Percentiles rank a stretch among this genome's conserved stretches.
Conservation (phyloP, 2,797 vertebrate genomes). For the Acanthurus leucopareius region DNA sequence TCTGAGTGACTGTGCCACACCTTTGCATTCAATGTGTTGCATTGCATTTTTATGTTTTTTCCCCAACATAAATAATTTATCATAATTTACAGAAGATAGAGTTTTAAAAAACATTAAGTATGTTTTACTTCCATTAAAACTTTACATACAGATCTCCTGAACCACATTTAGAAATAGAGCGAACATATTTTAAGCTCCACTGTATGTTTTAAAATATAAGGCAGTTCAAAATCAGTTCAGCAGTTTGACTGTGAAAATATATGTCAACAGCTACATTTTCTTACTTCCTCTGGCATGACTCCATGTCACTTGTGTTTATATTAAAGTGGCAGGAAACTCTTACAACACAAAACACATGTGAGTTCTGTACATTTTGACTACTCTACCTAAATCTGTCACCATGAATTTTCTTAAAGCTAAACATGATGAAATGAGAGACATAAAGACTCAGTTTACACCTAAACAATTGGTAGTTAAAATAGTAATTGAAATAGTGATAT, state of each 20-base stretch:
- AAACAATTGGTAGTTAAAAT: too few relatives aligned
- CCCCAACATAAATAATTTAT: not conserved
- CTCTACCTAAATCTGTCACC: not conserved
- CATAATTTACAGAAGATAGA: not conserved
- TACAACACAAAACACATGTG: not conserved
- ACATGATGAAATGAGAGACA: not conserved
- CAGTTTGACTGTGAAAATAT: constrained; percentile 1
- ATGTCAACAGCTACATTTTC: constrained; percentile 8
- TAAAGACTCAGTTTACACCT: not conserved
- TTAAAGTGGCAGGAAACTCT: not conserved
- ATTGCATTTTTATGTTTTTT: not conserved
- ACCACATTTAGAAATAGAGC: not conserved
- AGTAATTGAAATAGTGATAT: not conserved
- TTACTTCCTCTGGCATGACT: not conserved
- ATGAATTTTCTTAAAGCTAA: constrained; percentile 5
- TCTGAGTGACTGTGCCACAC: not conserved
- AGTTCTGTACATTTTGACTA: not conserved
- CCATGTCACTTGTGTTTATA: not conserved
- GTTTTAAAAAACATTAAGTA: not conserved
- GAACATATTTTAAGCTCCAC: not conserved
- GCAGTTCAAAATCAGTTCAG: not conserved
- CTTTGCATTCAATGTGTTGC: not conserved
- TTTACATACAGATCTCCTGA: not conserved
- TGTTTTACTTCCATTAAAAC: not conserved
- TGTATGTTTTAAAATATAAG: not conserved